Evolutionary conservation across 2,888 invertebrate species (phyloP).

Genomic region (Drosophila paramelanica): DNA sequence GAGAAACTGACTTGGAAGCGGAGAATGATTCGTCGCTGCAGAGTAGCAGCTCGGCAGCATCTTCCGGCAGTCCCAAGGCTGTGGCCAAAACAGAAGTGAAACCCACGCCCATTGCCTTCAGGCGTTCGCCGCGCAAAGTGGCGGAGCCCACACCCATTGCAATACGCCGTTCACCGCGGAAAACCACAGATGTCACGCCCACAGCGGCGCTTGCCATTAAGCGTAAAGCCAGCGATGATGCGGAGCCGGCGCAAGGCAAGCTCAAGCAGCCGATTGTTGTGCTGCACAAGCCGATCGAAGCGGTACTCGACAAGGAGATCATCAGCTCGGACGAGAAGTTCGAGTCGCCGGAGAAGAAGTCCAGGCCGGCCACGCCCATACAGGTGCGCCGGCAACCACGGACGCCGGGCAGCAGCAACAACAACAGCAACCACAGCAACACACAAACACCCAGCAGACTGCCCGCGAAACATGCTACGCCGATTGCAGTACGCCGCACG

Average conservation of each 20-base stretch:
- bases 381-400: conserved; percentile 83
- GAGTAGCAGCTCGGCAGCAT: conserved; percentile 51
- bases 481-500: conserved; percentile 83
- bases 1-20: conserved; percentile 44
- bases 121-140: conserved; percentile 56
- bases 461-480: conserved; percentile 69
- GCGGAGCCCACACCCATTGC: conserved; percentile 45
- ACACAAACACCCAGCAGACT: conserved; percentile 47
- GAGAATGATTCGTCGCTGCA: conserved; percentile 73
- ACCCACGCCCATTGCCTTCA: conserved; percentile 55
- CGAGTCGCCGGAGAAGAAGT: conserved; percentile 82
- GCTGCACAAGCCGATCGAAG: conserved; percentile 60
- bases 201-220: conserved; percentile 23
- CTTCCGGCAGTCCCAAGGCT: conserved; percentile 37
- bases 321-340: conserved; percentile 84
- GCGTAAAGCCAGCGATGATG: conserved; percentile 22
- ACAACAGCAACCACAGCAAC: conserved; percentile 22
- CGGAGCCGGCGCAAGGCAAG: conserved; percentile 11
- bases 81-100: conserved; percentile 13
- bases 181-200: conserved; percentile 28
- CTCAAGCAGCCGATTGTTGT: conserved; percentile 27
- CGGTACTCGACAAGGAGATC: conserved; percentile 81
- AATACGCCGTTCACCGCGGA: conserved; percentile 48
- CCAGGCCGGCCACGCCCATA: conserved; percentile 83
- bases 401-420: conserved; percentile 62